Base-by-base conservation (phyloP, 2,113 vertebrate species). In the Carollia perspicillata region DNA sequence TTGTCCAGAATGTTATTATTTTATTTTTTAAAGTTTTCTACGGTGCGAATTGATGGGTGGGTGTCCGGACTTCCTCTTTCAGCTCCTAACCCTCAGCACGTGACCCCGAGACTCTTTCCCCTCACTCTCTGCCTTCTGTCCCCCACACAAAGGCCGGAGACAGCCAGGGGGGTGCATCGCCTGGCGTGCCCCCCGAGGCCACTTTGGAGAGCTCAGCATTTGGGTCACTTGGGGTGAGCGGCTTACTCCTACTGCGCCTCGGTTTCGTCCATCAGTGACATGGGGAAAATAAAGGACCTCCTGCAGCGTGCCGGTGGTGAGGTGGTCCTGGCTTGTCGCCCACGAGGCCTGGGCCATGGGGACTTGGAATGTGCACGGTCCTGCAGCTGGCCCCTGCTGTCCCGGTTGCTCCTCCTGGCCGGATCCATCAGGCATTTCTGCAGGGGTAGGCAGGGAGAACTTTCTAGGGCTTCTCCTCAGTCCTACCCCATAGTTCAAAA, bases 61-160 rank as follows among this genome's bases (percentile, higher is more conserved):
- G 3, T 23, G 12, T 11, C 14, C 44, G 20, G 35, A 18, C 2
- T 1, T 13, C 44, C 55, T 8, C 3, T 18, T 13, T 60, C 17
- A 28, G 33, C 16, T 8, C 8, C 8, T 26, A 14, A 23, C 5
- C 12, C 5, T 23, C 16, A 9, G 60, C 12, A 1, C 0, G 6
- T 7, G 30, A 33, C 6, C 3, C 35, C 60, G 47, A 9, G 6
- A 2, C 1, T 6, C 8, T 8, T 22, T 1, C 10, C 2, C 2
- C 0, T 42, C 1, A 0, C 9, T 42, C 5, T 33, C 20, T 6
- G 40, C 18, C 5, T 72, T 58, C 3, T 7, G 1, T 13, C 49
- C 33, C 18, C 28, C 3, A 0, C 30, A 35, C 13, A 14, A 51
- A 30, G 6, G 6, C 28, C 33, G 18, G 26, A 18, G 3, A 42